Evolutionary conservation across 2,888 invertebrate genomes (phyloP).

Genomic region (Hololepta plana): DNA sequence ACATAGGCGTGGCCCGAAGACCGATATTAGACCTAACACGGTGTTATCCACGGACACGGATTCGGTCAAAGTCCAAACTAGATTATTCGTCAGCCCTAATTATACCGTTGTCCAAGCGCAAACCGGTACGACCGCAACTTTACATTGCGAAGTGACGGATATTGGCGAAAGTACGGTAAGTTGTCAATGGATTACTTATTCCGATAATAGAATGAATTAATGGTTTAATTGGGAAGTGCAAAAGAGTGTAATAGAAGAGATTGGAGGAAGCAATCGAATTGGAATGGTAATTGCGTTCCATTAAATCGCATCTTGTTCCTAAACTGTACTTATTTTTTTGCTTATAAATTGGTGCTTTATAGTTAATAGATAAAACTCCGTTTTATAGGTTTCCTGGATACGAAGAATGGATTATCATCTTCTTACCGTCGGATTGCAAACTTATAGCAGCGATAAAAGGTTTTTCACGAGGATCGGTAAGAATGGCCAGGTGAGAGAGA

Average conservation of each 20-base stretch:
- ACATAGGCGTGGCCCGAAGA: conserved; percentile 9
- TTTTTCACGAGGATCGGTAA: conserved; percentile 42
- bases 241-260: too few relatives aligned
- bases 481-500: conserved; percentile 31
- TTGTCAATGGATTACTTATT: conserved; percentile 8
- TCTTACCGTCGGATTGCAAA: conserved; percentile 42
- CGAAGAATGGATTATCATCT: conserved; percentile 44
- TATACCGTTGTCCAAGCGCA: conserved; percentile 44
- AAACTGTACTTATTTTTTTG: too few relatives aligned
- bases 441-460: conserved; percentile 45
- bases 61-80: conserved; percentile 6
- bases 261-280: too few relatives aligned
- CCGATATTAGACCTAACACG: conserved; percentile 8
- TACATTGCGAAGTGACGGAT: conserved; percentile 45
- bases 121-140: conserved; percentile 39
- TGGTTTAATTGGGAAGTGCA: too few relatives aligned
- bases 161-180: conserved; percentile 44
- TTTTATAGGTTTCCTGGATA: conserved; percentile 51
- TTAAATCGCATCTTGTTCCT: too few relatives aligned
- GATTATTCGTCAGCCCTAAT: conserved; percentile 37
- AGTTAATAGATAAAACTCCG: too few relatives aligned
- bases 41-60: conserved; percentile 7
- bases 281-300: too few relatives aligned
- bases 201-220: too few relatives aligned
- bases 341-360: too few relatives aligned